Evolutionary conservation across 1,140 invertebrate genomes (phyloP).

Genomic region (Lineus longissimus): DNA sequence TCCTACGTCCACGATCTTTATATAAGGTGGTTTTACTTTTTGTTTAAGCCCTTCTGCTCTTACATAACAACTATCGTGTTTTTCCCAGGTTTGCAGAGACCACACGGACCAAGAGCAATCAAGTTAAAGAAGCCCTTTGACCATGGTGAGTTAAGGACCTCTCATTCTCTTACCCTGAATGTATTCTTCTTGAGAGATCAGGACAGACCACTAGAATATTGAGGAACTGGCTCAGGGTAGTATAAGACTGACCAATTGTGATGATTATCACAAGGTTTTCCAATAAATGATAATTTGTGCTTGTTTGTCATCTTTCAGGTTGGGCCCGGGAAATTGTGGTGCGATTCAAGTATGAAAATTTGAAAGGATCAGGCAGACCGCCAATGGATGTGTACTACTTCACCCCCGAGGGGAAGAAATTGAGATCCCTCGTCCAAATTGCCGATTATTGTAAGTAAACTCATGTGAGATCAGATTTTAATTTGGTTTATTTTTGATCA

Average conservation of each 20-base stretch:
- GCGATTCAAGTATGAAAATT: constrained; percentile 26
- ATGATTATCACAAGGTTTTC: no score
- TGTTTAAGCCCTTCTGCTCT: no score
- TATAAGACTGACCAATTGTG: no score
- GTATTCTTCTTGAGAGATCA: no score
- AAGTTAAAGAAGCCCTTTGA: neutral
- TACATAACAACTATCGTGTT: neutral
- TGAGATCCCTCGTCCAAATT: constrained; percentile 32
- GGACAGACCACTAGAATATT: no score
- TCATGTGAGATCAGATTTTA: neutral
- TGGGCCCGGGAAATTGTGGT: constrained; percentile 40
- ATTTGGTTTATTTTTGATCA: constrained; percentile 4
- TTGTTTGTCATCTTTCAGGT: constrained; percentile 22
- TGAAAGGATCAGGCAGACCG: constrained; percentile 11
- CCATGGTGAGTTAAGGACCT: no score
- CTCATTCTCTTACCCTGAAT: no score
- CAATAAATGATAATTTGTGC: no score
- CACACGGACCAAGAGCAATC: neutral
- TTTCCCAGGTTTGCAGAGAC: neutral
- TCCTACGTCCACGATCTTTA: no score
- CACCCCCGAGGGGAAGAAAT: constrained; percentile 32
- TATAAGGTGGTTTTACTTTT: no score
- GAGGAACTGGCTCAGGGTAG: no score
- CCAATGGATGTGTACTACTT: constrained; percentile 39
- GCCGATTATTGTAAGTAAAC: constrained; percentile 28